Conservation (phyloP, 2,797 vertebrate genomes). For the Meda fulgida region DNA sequence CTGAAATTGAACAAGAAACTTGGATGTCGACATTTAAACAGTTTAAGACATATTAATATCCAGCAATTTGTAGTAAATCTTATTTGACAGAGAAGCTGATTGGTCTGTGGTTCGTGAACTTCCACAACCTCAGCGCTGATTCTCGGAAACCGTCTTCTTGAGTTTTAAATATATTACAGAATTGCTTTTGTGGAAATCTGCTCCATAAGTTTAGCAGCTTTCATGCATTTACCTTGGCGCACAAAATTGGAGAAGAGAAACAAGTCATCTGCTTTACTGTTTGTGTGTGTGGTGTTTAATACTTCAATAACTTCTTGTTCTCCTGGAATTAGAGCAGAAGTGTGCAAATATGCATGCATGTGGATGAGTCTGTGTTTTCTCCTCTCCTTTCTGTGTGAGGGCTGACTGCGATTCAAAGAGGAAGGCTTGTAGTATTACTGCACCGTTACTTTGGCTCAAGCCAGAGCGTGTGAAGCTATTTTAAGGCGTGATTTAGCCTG, state of each 20-base stretch:
- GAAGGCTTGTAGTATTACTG: slow-evolving; percentile 23
- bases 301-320: slow-evolving; percentile 13
- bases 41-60: not conserved
- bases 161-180: not conserved
- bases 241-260: slow-evolving; percentile 13
- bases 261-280: not conserved
- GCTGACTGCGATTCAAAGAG: slow-evolving; percentile 4
- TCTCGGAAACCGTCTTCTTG: too few species aligned
- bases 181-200: not conserved
- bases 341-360: not conserved
- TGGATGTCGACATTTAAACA: not conserved
- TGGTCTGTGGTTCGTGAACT: not conserved
- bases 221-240: not conserved
- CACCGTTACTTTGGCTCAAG: not conserved
- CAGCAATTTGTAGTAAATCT: not conserved
- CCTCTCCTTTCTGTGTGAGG: not conserved
- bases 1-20: not conserved
- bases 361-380: slow-evolving; percentile 13
- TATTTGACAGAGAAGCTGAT: not conserved
- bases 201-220: not conserved
- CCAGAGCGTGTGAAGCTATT: not conserved
- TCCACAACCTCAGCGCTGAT: not conserved
- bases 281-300: not conserved
- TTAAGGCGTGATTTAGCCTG: slow-evolving; percentile 17
- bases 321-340: slow-evolving; percentile 22